Evolutionary conservation across 2,113 vertebrate species (phyloP), one percentile per base, ranked within the genome.

Genomic region (Hiodon alosoides): DNA sequence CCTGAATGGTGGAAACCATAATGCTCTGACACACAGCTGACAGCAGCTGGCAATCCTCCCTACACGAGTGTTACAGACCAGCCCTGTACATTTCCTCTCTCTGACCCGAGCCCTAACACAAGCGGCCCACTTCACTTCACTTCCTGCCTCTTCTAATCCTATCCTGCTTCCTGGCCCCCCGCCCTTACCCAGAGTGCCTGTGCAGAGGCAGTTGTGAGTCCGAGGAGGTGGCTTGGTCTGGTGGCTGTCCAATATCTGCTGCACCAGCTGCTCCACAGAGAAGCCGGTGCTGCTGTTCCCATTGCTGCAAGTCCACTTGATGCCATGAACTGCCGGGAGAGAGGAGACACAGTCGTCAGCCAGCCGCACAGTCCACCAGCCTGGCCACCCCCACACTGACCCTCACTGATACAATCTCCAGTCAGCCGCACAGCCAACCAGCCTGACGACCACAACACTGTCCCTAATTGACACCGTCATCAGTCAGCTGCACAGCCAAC

Each of bases 271-370:
- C 85, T 99, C 97, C 93, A 99, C 97, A 0, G 97, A 99, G 93
- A 99, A 99, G 89, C 96, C 97, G 58, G 96, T 95, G 90, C 96
- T 98, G 95, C 93, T 98, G 94, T 95, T 99, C 69, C 97, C 97
- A 77, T 99, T 99, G 93, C 96, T 98, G 94, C 97, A 99, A 74
- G 97, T 98, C 97, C 97, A 99, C 90, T 99, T 99, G 93, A 99
- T 99, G 90, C 97, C 97, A 86, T 99, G 97, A 95, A 99, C 97
- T 99, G 91, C 61, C 78, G 87, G 90, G 85, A 93, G 85, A 89
- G 86, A 83, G 89, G 87, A 90, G 85, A 90, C 83, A 91, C 83
- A 89, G 86, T 88, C 76, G 88, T 90, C 89, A 91, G 87, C 89
- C 88, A 85, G 79, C 84, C 85, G 31, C 86, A 83, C 67, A 72